Evolutionary conservation across 2,113 vertebrate species (phyloP).

Genomic region (Crotalus helleri): DNA sequence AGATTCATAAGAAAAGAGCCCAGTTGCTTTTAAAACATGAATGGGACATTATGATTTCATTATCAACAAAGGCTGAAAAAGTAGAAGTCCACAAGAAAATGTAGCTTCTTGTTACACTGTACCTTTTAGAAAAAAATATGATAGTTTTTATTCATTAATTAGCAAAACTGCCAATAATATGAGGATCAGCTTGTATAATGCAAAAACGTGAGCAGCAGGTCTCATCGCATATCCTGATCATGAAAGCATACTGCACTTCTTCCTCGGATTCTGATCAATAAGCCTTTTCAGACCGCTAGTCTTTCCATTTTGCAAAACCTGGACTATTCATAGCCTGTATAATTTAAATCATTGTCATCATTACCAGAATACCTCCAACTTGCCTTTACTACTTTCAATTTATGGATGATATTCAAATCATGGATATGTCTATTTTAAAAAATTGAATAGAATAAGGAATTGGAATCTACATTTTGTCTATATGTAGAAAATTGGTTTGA

Average conservation of each 20-base stretch:
- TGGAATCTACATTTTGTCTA: background rate
- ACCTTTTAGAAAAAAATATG: background rate
- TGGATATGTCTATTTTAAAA: background rate
- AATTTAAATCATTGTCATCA: background rate
- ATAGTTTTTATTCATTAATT: background rate
- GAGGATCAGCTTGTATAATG: background rate
- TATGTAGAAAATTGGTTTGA: background rate
- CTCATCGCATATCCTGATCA: too few species aligned
- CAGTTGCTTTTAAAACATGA: constrained; percentile 32
- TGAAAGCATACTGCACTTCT: background rate
- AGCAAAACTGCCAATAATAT: background rate
- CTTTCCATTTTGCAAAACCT: background rate
- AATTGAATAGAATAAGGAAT: background rate
- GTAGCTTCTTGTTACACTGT: too few species aligned
- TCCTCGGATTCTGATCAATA: background rate
- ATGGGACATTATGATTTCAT: background rate
- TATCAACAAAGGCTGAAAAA: background rate
- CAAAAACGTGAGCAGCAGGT: background rate
- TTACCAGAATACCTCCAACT: background rate
- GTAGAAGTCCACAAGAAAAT: background rate
- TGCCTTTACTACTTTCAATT: background rate
- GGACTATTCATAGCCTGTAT: background rate
- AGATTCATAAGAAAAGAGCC: background rate
- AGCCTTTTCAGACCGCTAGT: background rate
- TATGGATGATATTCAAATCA: background rate